Conservation (phyloP, 2,113 vertebrate species). For the Sander vitreus region DNA sequence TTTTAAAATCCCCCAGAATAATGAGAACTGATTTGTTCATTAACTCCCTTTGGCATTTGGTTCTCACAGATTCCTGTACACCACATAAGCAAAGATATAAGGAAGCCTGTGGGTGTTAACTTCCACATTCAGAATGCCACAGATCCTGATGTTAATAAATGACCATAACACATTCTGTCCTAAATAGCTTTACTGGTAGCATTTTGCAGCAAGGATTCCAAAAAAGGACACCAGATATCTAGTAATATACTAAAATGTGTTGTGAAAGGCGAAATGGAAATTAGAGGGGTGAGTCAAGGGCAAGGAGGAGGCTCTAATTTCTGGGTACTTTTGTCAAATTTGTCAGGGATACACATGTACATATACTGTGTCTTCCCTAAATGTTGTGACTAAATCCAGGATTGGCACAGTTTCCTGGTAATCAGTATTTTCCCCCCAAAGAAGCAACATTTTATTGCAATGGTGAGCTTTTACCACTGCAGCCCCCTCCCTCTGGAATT, state of each 20-base stretch:
- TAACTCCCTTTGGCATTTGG: background rate
- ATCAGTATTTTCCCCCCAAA: background rate
- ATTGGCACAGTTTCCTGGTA: background rate
- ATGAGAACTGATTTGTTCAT: conserved; percentile 41
- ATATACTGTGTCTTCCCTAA: no score
- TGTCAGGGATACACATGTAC: background rate
- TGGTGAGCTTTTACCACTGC: no score
- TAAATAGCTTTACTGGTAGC: background rate
- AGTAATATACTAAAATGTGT: background rate
- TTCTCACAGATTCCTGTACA: background rate
- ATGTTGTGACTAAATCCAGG: background rate
- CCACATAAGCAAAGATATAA: background rate
- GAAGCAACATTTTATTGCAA: background rate
- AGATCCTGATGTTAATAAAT: no score
- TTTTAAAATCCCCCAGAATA: conserved; percentile 2
- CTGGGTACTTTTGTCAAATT: background rate
- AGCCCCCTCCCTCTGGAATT: no score
- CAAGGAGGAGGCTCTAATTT: background rate
- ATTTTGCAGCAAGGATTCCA: background rate
- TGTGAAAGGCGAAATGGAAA: background rate
- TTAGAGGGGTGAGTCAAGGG: background rate
- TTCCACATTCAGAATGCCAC: background rate
- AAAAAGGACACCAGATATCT: background rate
- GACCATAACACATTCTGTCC: background rate
- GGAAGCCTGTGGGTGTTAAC: background rate